A percentile compares a stretch with the other conserved stretches of the same genome.
These are phyloP conservation scores for Coleophora flavipennella DNA, from an alignment of 2,888 invertebrate genomes.

Conservation along the genomic window DNA sequence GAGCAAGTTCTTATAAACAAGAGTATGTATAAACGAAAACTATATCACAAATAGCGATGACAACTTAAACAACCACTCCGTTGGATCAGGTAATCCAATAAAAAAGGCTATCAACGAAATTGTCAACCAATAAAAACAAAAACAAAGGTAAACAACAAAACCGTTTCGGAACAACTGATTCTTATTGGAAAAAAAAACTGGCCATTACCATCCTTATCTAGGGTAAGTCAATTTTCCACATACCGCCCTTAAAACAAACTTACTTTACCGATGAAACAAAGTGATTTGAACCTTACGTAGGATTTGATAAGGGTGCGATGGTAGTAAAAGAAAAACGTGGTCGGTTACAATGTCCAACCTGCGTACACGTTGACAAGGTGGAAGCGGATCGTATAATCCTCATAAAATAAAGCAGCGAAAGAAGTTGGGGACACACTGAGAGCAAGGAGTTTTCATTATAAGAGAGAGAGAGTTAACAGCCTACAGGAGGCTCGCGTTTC, in stretches of 20 bases:
- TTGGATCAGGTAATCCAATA: slow-evolving; percentile 1
- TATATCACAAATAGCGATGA: background rate
- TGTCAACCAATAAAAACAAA: slow-evolving; percentile 48
- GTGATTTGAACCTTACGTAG: slow-evolving; percentile 19
- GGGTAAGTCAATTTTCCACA: slow-evolving; percentile 67
- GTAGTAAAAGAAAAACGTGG: slow-evolving; percentile 15
- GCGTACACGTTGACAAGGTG: slow-evolving; percentile 68
- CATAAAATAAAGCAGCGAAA: slow-evolving; percentile 66
- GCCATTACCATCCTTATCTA: slow-evolving; percentile 65
- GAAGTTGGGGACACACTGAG: slow-evolving; percentile 36
- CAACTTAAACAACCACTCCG: background rate
- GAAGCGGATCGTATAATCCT: slow-evolving; percentile 67
- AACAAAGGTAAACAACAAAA: slow-evolving; percentile 63
- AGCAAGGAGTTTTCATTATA: slow-evolving; percentile 15
- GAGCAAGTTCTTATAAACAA: too few relatives aligned
- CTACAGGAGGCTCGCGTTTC: too few relatives aligned
- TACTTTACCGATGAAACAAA: slow-evolving; percentile 2
- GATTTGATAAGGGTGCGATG: slow-evolving; percentile 13
- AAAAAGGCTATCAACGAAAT: slow-evolving; percentile 2
- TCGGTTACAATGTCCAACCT: slow-evolving; percentile 54
- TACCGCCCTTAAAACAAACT: slow-evolving; percentile 30
- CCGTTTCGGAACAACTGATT: slow-evolving; percentile 57
- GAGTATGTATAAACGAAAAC: too few relatives aligned
- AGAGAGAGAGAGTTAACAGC: too few relatives aligned
- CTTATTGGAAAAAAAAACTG: slow-evolving; percentile 52